phyloP scores from a whole-genome alignment of 2,888 invertebrate species.

The Anodontia alba region DNA sequence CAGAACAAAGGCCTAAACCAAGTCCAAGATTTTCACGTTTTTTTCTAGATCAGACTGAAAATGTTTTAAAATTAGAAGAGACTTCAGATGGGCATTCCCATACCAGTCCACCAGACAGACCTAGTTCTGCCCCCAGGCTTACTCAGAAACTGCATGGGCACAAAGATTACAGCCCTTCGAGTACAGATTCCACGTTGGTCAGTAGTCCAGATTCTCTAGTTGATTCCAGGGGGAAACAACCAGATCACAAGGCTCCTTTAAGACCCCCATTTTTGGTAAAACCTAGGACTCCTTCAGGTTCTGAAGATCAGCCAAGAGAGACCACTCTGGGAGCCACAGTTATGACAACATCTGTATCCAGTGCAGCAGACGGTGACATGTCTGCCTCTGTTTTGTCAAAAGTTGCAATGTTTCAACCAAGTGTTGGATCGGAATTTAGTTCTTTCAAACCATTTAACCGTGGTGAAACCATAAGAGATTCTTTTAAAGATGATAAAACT shows the following conservation, averaged over 20 bases:
- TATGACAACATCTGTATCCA: conserved; percentile 27
- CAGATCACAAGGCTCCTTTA: conserved; percentile 63
- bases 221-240: conserved; percentile 55
- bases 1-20: conserved; percentile 73
- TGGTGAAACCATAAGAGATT: conserved; percentile 62
- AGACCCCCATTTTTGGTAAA: conserved; percentile 68
- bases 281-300: conserved; percentile 58
- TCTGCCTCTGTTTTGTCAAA: conserved; percentile 70
- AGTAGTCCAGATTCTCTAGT: conserved; percentile 66
- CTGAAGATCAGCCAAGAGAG: conserved; percentile 46
- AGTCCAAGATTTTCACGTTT: conserved; percentile 78
- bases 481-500: conserved; percentile 59
- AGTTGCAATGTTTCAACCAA: conserved; percentile 71
- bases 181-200: conserved; percentile 62
- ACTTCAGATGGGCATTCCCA: conserved; percentile 33
- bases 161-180: conserved; percentile 63
- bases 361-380: conserved; percentile 43
- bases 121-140: conserved; percentile 51
- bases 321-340: conserved; percentile 38
- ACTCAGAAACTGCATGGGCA: conserved; percentile 30
- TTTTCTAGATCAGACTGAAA: conserved; percentile 71
- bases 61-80: conserved; percentile 61
- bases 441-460: conserved; percentile 67
- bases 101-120: conserved; percentile 48
- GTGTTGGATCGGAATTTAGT: conserved; percentile 62